Evolutionary conservation across 2,888 invertebrate genomes (phyloP), one percentile per base, ranked within the genome.

Genomic region (Trypoxylon attenuatum): DNA sequence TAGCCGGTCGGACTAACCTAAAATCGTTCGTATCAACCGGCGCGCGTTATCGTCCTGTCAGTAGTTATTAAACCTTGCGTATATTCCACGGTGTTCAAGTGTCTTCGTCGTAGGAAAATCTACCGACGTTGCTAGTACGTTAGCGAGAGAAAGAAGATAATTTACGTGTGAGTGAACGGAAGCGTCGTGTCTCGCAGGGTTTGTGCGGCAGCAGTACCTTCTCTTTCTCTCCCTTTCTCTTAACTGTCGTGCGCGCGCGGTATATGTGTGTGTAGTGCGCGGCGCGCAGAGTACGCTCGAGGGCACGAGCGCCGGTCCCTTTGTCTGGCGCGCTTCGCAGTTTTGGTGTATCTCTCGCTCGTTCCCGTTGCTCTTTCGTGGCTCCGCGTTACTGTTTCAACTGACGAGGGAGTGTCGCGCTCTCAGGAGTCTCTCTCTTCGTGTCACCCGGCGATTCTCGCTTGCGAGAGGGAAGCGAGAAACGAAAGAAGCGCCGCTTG

Each of bases 1-100:
- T 45, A 49, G 63, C 52, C 58, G 70, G 51, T 42, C 29, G 52
- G 45, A 43, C 54, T 70, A 75, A 75, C 68, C 72, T 75, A 56
- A 73, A 70, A 59, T 60, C 38, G n/a, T n/a, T n/a, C n/a, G n/a
- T n/a, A n/a, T n/a, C 23, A 18, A 15, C 43, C 54, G 53, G 39
- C 50, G 61, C 42, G 62, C 51, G 57, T 62, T 50, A 18, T n/a
- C n/a, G n/a, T n/a, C n/a, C n/a, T n/a, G n/a, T n/a, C n/a, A n/a
- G n/a, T n/a, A n/a, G n/a, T n/a, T n/a, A n/a, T n/a, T n/a, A n/a
- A n/a, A n/a, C n/a, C n/a, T n/a, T n/a, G n/a, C n/a, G n/a, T n/a
- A n/a, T n/a, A n/a, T n/a, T n/a, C n/a, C n/a, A n/a, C n/a, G n/a
- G n/a, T n/a, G n/a, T n/a, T n/a, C n/a, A n/a, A n/a, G n/a, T n/a